These are phyloP conservation scores for Phaethornis superciliosus DNA, from an alignment of 2,113 vertebrate genomes.

Conservation along the genomic window DNA sequence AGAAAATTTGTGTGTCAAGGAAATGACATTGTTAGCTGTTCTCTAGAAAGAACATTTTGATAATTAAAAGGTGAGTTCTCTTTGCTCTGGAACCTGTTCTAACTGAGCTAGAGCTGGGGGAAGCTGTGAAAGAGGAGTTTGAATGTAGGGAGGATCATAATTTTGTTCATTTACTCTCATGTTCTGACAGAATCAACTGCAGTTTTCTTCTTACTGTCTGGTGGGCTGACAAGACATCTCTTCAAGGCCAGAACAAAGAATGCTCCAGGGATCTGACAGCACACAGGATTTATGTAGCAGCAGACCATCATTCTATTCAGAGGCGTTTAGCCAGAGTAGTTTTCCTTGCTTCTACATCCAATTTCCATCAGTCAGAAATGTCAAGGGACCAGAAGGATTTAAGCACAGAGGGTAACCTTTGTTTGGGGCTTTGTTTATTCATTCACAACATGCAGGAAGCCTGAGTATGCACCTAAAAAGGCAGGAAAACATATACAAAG, in stretches of 20 bases:
- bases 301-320: constrained; percentile 63
- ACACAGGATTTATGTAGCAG: constrained; percentile 63
- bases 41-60: background rate
- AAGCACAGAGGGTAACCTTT: constrained; percentile 36
- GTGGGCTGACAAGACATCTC: constrained; percentile 60
- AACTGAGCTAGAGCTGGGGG: background rate
- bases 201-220: constrained; percentile 40
- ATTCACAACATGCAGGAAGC: background rate
- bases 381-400: constrained; percentile 45
- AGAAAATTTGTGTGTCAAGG: background rate
- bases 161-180: constrained; percentile 40
- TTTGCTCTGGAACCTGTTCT: background rate
- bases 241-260: constrained; percentile 70
- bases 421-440: constrained; percentile 4
- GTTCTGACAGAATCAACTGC: constrained; percentile 55
- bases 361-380: constrained; percentile 62
- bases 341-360: constrained; percentile 54
- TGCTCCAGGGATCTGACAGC: constrained; percentile 56
- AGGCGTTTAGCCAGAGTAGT: constrained; percentile 61
- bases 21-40: background rate
- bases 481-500: background rate
- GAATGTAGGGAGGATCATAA: background rate
- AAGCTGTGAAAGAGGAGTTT: background rate
- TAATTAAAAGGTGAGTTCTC: background rate
- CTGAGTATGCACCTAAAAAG: background rate